phyloP scores from a whole-genome alignment of 1,140 invertebrate genomes.

The Bathynomus jamesi region DNA sequence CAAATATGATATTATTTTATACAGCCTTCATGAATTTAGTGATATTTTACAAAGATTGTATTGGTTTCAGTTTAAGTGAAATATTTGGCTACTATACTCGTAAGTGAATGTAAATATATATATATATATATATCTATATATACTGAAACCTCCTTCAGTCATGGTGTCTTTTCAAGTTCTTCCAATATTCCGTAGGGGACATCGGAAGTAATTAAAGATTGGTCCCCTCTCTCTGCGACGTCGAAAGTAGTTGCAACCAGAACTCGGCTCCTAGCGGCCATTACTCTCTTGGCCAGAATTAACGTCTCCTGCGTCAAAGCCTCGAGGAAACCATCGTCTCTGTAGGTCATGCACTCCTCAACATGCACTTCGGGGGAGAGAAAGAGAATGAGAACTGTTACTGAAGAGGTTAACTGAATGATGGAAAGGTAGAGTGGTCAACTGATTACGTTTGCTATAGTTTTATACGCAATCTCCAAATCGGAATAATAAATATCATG shows the following conservation, averaged over 20 bases:
- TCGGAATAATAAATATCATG: not conserved
- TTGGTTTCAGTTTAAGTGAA: not conserved
- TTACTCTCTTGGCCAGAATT: slow-evolving; percentile 51
- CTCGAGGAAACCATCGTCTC: slow-evolving; percentile 50
- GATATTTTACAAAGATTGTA: not conserved
- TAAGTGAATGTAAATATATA: not conserved
- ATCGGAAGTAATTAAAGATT: not conserved
- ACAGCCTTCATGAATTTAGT: not conserved
- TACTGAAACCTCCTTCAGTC: not conserved
- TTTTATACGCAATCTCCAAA: not conserved
- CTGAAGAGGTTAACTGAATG: not conserved
- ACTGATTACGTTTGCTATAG: not conserved
- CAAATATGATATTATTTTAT: not conserved
- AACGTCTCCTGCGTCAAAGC: slow-evolving; percentile 50
- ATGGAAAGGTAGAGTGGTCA: not conserved
- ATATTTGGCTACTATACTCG: not conserved
- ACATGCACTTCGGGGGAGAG: slow-evolving; percentile 44
- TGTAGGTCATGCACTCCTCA: slow-evolving; percentile 50
- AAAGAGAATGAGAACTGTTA: not conserved
- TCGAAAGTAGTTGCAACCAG: slow-evolving; percentile 40
- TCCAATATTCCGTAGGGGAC: not conserved
- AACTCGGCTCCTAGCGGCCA: slow-evolving; percentile 51
- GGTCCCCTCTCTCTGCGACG: not conserved
- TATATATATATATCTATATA: slow-evolving; percentile 1
- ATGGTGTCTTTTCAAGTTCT: not conserved